Base-by-base conservation (phyloP, 2,113 vertebrate species). In the Lampris megalopsis region DNA sequence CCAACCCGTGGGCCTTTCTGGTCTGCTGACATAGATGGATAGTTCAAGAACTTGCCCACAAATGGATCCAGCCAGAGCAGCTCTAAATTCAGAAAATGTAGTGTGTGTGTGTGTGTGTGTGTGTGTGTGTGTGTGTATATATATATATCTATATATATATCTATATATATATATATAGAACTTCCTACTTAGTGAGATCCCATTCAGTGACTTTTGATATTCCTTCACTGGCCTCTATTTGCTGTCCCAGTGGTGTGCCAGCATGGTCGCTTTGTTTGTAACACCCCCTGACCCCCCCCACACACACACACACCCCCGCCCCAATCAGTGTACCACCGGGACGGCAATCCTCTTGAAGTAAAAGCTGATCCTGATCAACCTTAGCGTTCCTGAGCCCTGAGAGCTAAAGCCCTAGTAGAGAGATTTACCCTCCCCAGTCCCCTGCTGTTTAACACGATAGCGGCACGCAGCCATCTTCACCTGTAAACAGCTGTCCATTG, bases 391-490 rank as follows among this genome's bases (percentile, higher is more conserved):
- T 58, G 67, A 70, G 68, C 67, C 43, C 50, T 37, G 43, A 40
- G 48, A 63, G 50, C 41, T 70, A 67, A 81, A 71, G 66, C 73
- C 57, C 47, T 66, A 11, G 37, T 53, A 53, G 37, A 63, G 79
- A 71, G 84, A 76, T 77, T 68, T 67, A 66, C 35, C 60, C 50
- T 5, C 37, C 64, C 11, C 3, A 35, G 4, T 5, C 37, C 59
- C 9, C 49, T 0, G 0, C 61, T 43, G 61, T 40, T 63, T 47
- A 48, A 5, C 45, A 50, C 88, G 89, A 73, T 93, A 93, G 94
- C 88, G 87, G 83, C 87, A 81, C 75, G 84, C 92, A 94, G 92
- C 93, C 93, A 91, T 87, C 92, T 95, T 96, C 93, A 97, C 96
- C 96, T 97, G 96, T 90, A 92, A 95, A 95, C 86, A 88, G 65